These are phyloP conservation scores for Tautogolabrus adspersus DNA, from an alignment of 2,113 vertebrate species.

Conservation along the genomic window DNA sequence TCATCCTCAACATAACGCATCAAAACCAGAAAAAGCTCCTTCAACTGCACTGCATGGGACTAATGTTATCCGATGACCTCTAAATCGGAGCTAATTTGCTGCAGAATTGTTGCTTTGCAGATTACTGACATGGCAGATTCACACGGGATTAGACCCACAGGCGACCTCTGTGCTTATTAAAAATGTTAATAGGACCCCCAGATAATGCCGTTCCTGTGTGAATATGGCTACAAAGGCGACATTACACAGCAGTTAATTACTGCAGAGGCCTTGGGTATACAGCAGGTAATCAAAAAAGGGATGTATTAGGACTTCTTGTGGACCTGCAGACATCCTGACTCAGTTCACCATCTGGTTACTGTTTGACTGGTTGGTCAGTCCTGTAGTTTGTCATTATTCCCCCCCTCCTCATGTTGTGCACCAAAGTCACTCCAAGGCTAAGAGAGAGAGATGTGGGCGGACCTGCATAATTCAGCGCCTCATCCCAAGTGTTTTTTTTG, in stretches of 20 bases:
- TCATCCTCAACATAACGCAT: not conserved
- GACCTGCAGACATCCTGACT: slow-evolving; percentile 2
- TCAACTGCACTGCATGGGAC: not conserved
- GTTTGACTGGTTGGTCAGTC: slow-evolving; percentile 29
- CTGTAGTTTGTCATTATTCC: slow-evolving; percentile 25
- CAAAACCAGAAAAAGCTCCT: not conserved
- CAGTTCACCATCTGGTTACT: slow-evolving; percentile 16
- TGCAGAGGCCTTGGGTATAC: not conserved
- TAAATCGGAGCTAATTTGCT: slow-evolving; percentile 28
- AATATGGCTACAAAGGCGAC: slow-evolving; percentile 27
- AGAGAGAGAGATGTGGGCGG: slow-evolving; percentile 44
- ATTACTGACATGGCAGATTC: slow-evolving; percentile 30
- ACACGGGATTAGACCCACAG: slow-evolving; percentile 31
- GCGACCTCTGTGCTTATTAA: slow-evolving; percentile 46
- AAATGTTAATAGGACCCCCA: slow-evolving; percentile 30
- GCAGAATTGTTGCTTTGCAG: slow-evolving; percentile 3
- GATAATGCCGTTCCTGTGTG: slow-evolving; percentile 28
- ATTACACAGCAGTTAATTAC: slow-evolving; percentile 48
- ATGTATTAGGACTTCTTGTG: not conserved
- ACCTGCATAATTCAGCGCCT: slow-evolving; percentile 68
- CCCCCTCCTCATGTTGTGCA: slow-evolving; percentile 11
- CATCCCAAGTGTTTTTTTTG: slow-evolving; percentile 27
- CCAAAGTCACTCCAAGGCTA: slow-evolving; percentile 64
- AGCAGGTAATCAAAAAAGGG: not conserved
- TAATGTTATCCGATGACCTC: slow-evolving; percentile 25